phyloP scores from a whole-genome alignment of 2,888 invertebrate genomes.

The Agrotis ipsilon region DNA sequence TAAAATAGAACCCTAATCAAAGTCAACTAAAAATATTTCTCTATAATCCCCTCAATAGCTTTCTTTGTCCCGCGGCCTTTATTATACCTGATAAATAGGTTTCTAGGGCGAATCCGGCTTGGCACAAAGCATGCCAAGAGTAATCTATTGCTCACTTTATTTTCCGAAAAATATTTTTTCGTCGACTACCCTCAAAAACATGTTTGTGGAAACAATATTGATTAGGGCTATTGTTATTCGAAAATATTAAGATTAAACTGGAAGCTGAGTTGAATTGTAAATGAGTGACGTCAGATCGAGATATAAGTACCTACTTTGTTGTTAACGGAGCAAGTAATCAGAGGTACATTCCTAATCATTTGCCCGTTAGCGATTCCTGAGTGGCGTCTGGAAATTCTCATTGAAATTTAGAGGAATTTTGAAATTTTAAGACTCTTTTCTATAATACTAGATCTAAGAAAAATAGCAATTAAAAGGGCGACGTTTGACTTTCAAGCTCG shows the following conservation, averaged over 20 bases:
- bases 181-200: conserved; percentile 74
- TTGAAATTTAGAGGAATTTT: too few species aligned
- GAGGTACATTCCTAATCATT: conserved; percentile 10
- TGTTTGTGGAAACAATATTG: conserved; percentile 80
- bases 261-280: conserved; percentile 56
- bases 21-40: conserved; percentile 39
- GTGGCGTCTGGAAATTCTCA: conserved; percentile 14
- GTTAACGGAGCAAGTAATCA: conserved; percentile 4
- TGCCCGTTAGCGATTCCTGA: not conserved
- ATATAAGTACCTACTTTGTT: conserved; percentile 14
- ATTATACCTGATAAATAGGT: conserved; percentile 59
- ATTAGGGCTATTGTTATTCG: conserved; percentile 73
- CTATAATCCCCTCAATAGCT: conserved; percentile 39
- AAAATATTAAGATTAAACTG: conserved; percentile 67
- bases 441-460: too few species aligned
- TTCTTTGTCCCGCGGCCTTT: conserved; percentile 51
- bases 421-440: too few species aligned
- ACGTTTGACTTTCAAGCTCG: too few species aligned
- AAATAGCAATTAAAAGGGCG: too few species aligned
- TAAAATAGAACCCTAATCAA: conserved; percentile 41
- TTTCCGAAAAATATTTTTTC: conserved; percentile 71
- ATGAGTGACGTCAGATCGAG: conserved; percentile 44
- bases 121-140: conserved; percentile 68
- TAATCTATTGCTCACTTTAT: conserved; percentile 71
- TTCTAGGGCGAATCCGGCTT: conserved; percentile 55